Evolutionary conservation across 1,140 invertebrate genomes (phyloP).

Genomic region (Galendromus occidentalis): DNA sequence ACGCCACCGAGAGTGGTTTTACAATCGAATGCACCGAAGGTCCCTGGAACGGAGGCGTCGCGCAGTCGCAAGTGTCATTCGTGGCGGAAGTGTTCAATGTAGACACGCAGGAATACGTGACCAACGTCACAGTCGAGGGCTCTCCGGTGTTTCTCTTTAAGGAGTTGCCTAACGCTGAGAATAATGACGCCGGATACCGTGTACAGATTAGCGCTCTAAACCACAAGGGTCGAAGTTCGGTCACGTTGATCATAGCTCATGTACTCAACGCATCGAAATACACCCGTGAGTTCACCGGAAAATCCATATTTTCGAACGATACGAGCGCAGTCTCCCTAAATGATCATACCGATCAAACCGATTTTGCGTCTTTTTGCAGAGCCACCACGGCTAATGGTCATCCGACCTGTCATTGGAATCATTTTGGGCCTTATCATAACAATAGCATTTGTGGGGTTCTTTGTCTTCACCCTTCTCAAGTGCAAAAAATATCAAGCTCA

Average conservation of each 20-base stretch:
- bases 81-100: not conserved
- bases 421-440: not conserved
- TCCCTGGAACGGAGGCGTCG: not conserved
- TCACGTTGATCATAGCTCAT: not conserved
- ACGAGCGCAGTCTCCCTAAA: not conserved
- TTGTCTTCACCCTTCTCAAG: not conserved
- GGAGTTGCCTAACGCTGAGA: not conserved
- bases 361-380: not conserved
- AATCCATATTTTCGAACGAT: not conserved
- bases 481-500: constrained; percentile 1
- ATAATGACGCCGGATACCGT: not conserved
- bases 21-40: constrained; percentile 1
- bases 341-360: not conserved
- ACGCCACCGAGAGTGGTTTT: constrained; percentile 1
- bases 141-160: not conserved
- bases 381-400: not conserved
- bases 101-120: not conserved
- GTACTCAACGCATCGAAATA: constrained; percentile 7
- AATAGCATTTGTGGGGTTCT: not conserved
- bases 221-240: not conserved
- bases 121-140: not conserved
- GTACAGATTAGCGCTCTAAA: not conserved
- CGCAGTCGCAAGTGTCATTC: not conserved
- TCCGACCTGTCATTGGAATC: not conserved
- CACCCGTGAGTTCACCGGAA: not conserved